Base-by-base conservation (phyloP, 2,888 invertebrate genomes). In the Epistrophella euchroma region DNA sequence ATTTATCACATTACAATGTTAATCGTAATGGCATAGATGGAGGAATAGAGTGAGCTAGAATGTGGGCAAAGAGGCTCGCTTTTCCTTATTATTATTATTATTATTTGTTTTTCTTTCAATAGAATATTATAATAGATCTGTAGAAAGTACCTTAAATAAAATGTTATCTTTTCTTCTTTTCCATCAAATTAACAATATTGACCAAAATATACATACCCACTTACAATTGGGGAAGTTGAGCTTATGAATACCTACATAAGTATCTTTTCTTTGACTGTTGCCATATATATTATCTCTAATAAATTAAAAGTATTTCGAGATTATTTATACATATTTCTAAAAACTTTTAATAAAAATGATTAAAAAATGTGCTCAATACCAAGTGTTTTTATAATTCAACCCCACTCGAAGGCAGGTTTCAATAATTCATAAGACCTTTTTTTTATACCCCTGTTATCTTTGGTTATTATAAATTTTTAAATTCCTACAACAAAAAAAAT, bases 1-100 rank as follows among this genome's bases (percentile, higher is more conserved):
- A 84, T 84, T 80, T 84, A 84, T 80, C 58, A 66, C 84, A 76
- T 84, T 80, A 76, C 66, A 84, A 76, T 68, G 80, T 79, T 72
- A 83, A 79, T 79, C 58, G 58, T 50, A 64, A 68, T 66, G 72
- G 47, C 58, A 72, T 43, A 71, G 32, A 47, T 11, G 4, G 17
- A 17, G 9, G 2, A 25, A 25, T 15, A 52, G 15, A 25, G 50
- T 15, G 9, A 15, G 9, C 25, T 28, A n/a, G 9, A 28, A n/a
- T n/a, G 3, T 55, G 5, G 55, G 10, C 2, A 37, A 37, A 4
- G 7, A 60, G 15, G 22, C 60, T 60, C 55, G n/a, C 17, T 68
- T 71, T 56, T 71, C 56, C 55, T 55, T 32, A 68, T 32, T 32
- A 43, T 25, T 32, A 43, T 55, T 32, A 68, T 32, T 32, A 43